Evolutionary conservation across 2,113 vertebrate genomes (phyloP).

Genomic region (Gadus macrocephalus): DNA sequence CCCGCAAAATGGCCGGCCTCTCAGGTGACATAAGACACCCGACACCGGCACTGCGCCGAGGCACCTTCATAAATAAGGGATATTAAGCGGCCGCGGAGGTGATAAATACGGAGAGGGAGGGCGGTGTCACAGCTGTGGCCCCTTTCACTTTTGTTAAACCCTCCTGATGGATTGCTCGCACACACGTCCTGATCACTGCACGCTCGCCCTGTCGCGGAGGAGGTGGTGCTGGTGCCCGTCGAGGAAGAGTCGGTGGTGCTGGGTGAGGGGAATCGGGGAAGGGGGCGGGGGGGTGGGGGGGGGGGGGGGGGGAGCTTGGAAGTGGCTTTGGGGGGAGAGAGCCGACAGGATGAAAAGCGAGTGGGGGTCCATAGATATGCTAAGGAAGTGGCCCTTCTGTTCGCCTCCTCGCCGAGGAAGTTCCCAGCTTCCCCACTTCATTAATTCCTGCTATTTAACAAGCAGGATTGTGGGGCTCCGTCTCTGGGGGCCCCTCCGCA

Average conservation of each 20-base stretch:
- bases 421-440: conserved; percentile 75
- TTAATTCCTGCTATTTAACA: conserved; percentile 75
- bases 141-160: background rate
- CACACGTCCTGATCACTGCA: too few species aligned
- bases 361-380: conserved; percentile 67
- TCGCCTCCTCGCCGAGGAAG: conserved; percentile 60
- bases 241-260: background rate
- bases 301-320: background rate
- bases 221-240: background rate
- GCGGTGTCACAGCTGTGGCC: conserved; percentile 28
- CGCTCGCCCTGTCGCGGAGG: too few species aligned
- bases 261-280: conserved; percentile 5
- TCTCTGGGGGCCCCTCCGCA: conserved; percentile 65
- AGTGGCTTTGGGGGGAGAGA: conserved; percentile 28
- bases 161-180: too few species aligned
- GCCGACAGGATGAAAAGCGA: conserved; percentile 71
- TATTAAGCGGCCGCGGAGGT: conserved; percentile 36
- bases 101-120: conserved; percentile 60
- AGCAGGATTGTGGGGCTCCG: conserved; percentile 62
- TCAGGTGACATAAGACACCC: conserved; percentile 48
- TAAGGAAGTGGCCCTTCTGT: conserved; percentile 70
- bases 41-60: conserved; percentile 45
- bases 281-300: background rate
- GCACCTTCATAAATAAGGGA: conserved; percentile 53
- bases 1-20: conserved; percentile 35